A percentile compares a stretch with the other conserved stretches of the same genome.
Conservation (phyloP, 2,113 vertebrate genomes). For the Engraulis encrasicolus region DNA sequence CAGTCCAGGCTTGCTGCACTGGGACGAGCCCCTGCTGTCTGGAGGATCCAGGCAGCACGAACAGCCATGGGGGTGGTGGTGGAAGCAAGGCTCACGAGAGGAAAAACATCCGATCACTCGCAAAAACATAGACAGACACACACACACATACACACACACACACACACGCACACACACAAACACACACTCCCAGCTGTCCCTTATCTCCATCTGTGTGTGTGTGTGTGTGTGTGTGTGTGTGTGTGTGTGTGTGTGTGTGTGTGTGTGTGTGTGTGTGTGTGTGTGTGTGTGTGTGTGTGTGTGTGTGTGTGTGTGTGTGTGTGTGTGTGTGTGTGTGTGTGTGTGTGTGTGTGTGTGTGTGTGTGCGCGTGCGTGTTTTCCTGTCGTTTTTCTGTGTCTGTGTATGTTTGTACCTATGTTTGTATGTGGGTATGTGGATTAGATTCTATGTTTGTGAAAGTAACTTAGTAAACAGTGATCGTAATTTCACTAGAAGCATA, state of each 20-base stretch:
- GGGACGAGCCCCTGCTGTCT: too few relatives aligned
- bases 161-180: conserved; percentile 63
- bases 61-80: conserved; percentile 50
- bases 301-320: background rate
- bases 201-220: conserved; percentile 43
- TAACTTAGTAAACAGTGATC: conserved; percentile 19
- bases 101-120: conserved; percentile 78
- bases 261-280: background rate
- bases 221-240: conserved; percentile 13
- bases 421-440: background rate
- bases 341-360: conserved; percentile 29
- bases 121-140: conserved; percentile 64
- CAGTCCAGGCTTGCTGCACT: too few relatives aligned
- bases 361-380: too few relatives aligned
- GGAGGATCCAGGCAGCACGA: conserved; percentile 24
- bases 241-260: background rate
- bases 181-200: too few relatives aligned
- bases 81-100: conserved; percentile 22
- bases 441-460: conserved; percentile 12
- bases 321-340: conserved; percentile 21
- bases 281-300: too few relatives aligned
- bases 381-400: too few relatives aligned
- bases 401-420: background rate
- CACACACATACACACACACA: conserved; percentile 28
- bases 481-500: background rate